Percentiles rank a stretch among this genome's conserved stretches.
Conservation (phyloP, 2,888 invertebrate species). For the Chymomyza fuscimana region DNA sequence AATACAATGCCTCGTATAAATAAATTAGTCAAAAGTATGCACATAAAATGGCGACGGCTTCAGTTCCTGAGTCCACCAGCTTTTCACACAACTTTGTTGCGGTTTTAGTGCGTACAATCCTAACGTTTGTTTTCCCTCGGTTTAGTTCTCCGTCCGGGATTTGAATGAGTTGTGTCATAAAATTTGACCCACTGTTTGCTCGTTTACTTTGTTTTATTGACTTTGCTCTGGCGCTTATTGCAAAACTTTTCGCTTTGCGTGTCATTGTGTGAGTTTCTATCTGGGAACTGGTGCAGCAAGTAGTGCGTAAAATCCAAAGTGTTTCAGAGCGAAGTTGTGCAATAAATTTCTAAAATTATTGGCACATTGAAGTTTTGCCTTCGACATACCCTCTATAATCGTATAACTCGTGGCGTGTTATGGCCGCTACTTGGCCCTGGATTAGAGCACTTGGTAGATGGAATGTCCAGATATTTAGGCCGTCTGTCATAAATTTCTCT, state of each 20-base stretch:
- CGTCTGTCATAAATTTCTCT: background rate
- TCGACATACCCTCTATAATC: constrained; percentile 37
- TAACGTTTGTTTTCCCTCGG: background rate
- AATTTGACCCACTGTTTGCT: constrained; percentile 56
- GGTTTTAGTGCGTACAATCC: constrained; percentile 41
- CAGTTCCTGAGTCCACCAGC: constrained; percentile 23
- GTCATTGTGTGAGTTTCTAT: background rate
- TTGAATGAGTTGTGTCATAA: constrained; percentile 56
- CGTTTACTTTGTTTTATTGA: constrained; percentile 56
- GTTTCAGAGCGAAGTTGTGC: constrained; percentile 59
- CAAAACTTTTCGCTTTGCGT: constrained; percentile 43
- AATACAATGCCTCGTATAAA: constrained; percentile 38
- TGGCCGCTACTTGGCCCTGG: background rate
- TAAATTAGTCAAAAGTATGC: constrained; percentile 58
- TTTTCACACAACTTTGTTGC: constrained; percentile 54
- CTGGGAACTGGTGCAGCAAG: constrained; percentile 49
- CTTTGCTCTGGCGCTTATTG: constrained; percentile 41
- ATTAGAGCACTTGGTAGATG: background rate
- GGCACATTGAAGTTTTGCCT: constrained; percentile 61
- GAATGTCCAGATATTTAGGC: background rate
- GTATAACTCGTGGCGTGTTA: background rate
- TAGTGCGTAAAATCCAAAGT: constrained; percentile 68
- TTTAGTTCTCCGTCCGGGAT: background rate
- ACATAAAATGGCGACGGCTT: constrained; percentile 29
- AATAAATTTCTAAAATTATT: constrained; percentile 67